Evolutionary conservation across 2,888 invertebrate species (phyloP), one percentile per base, ranked within the genome.

Genomic region (Lumbricus terrestris): DNA sequence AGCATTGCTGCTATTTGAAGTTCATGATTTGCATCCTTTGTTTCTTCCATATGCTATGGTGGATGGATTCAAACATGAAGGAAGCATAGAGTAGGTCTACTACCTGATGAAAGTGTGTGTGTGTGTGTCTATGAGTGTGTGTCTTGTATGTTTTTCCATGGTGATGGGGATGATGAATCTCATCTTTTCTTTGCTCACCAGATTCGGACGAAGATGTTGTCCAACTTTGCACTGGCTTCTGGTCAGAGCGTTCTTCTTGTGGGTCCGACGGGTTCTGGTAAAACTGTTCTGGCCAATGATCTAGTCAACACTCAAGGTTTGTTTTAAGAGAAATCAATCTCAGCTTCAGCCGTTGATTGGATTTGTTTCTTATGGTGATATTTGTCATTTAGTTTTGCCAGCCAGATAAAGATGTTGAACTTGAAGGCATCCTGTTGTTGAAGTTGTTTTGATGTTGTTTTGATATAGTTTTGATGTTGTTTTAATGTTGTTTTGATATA

Each of bases 191-290:
- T 69, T 69, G n/a, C n/a, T 29, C 29, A 54, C 5, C 91, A 94
- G 94, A 93, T 94, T 85, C 93, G 94, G 23, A 94, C 94, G 11
- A 93, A 94, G 34, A 93, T 94, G 69, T 92, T 95, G 91, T 93
- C 95, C 93, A 94, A 95, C 91, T 94, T 95, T 93, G 94, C 95
- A 42, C 93, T 93, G 82, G 93, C 94, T 15, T 94, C 94, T 16
- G 94, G 94, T 29, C 94, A 94, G 91, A 95, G 95, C 92, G 94
- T 95, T 6, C 92, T 95, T 40, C 92, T 95, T 82, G 94, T 94
- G 88, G 95, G 95, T 33, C 94, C 95, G 35, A 94, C 93, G 90
- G 95, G 95, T 20, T 94, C 94, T 90, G 95, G 95, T n/a, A 95
- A 95, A 92, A 94, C 95, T 88, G 93, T 93, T 91, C 93, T 95